Base-by-base conservation (phyloP, 1,140 invertebrate species). In the Aphis gossypii region DNA sequence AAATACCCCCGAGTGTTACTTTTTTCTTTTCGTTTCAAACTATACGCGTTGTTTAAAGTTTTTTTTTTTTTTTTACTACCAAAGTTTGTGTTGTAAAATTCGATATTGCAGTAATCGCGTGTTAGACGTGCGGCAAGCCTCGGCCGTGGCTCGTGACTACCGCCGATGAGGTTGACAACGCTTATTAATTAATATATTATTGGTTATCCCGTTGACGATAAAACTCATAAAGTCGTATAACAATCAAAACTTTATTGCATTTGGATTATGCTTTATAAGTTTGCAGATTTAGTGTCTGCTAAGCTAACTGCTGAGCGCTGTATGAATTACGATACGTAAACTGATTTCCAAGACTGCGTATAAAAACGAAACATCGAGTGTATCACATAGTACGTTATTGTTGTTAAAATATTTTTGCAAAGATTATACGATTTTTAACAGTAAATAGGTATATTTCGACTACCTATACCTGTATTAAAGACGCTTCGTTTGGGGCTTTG, bases 71-170 rank as follows among this genome's bases (percentile, higher is more conserved):
- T 68, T 76, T 76, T 76, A 76, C 14, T 76, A n/a, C 60, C n/a
- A n/a, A 76, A 76, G 60, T 76, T 68, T 76, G 30, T 76, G 60
- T 76, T n/a, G 14, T 76, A 76, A 76, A 76, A 76, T 76, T 76
- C 30, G 60, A 76, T 76, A 76, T 35, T n/a, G 18, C n/a, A n/a
- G n/a, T 76, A 76, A 76, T 76, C n/a, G n/a, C 30, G 60, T 76
- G 60, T n/a, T n/a, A n/a, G n/a, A 76, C 18, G 30, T 76, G 60
- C n/a, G 60, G 60, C 30, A n/a, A 18, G 18, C 30, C 60, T 68
- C 30, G 11, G 60, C 30, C 30, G 60, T 68, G 56, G 25, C 56
- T 14, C 25, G 60, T n/a, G 60, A 14, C 30, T n/a, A 14, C 60
- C 60, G n/a, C 30, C 18, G 60, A 0, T 4, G 7, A 11, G 30